Evolutionary conservation across 1,140 invertebrate genomes (phyloP).

Genomic region (Pristionchus pacificus): DNA sequence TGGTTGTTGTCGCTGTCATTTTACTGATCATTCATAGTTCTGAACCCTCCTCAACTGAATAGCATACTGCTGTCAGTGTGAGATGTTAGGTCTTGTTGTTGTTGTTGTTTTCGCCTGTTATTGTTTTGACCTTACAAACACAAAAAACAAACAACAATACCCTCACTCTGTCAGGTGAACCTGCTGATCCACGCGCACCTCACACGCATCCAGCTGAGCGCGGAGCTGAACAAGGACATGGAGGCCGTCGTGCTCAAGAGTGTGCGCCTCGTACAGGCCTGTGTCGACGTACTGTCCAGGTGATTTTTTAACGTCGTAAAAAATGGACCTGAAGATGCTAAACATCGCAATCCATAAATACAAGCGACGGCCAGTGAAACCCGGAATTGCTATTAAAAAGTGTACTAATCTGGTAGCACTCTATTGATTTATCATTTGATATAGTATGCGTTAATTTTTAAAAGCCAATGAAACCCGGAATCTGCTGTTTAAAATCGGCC

Average conservation of each 20-base stretch:
- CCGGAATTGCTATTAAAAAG: not conserved
- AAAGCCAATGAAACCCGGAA: not conserved
- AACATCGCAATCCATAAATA: too few relatives aligned
- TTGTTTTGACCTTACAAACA: too few relatives aligned
- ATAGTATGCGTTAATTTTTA: not conserved
- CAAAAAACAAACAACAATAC: too few relatives aligned
- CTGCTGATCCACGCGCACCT: slow-evolving; percentile 90
- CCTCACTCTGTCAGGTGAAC: too few relatives aligned
- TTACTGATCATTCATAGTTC: too few relatives aligned
- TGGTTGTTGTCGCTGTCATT: too few relatives aligned
- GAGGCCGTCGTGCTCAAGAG: slow-evolving; percentile 65
- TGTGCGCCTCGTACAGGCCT: slow-evolving; percentile 84
- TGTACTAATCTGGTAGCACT: not conserved
- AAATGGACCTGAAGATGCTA: too few relatives aligned
- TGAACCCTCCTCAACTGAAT: too few relatives aligned
- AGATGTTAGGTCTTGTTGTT: too few relatives aligned
- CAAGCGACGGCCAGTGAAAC: not conserved
- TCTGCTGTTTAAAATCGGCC: not conserved
- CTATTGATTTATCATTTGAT: not conserved
- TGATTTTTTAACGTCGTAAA: slow-evolving; percentile 33
- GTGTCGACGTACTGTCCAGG: slow-evolving; percentile 84
- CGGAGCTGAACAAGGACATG: slow-evolving; percentile 93
- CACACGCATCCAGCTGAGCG: slow-evolving; percentile 83
- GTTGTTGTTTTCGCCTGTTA: too few relatives aligned
- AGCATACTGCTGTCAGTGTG: too few relatives aligned